These are phyloP conservation scores for Tragelaphus imberbis DNA, from an alignment of 2,113 vertebrate species.

Conservation along the genomic window DNA sequence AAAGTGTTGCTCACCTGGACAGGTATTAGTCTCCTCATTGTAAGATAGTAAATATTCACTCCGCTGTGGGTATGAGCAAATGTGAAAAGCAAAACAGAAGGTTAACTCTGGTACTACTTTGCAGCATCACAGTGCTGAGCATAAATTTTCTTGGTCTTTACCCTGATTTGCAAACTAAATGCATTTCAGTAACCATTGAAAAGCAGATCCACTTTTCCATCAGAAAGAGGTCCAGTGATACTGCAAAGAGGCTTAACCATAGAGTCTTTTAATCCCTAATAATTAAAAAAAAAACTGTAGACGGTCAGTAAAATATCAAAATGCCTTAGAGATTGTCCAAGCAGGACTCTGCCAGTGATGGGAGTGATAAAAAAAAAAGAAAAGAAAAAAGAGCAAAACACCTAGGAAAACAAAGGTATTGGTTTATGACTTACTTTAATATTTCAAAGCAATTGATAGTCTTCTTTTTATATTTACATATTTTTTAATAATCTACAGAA, in stretches of 20 bases:
- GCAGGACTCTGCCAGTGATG: not conserved
- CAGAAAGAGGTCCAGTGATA: not conserved
- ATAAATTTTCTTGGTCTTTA: slow-evolving; percentile 22
- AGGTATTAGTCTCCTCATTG: not conserved
- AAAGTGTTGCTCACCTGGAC: not conserved
- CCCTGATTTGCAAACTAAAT: not conserved
- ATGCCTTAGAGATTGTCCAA: slow-evolving; percentile 33
- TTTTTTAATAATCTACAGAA: not conserved
- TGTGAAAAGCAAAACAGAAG: not conserved
- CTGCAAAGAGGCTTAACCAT: not conserved
- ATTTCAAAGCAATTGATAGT: not conserved
- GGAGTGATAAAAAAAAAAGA: not conserved
- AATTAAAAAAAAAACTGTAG: not conserved
- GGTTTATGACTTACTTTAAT: not conserved
- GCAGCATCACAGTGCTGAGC: not conserved
- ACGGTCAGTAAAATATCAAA: slow-evolving; percentile 19
- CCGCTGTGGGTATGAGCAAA: not conserved
- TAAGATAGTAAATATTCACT: not conserved
- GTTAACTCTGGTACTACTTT: not conserved
- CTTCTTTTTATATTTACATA: not conserved
- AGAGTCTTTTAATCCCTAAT: slow-evolving; percentile 49
- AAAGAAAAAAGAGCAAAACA: not conserved
- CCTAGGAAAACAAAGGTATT: not conserved
- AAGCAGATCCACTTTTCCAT: not conserved
- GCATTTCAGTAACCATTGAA: slow-evolving; percentile 23